Evolutionary conservation across 2,797 vertebrate species (phyloP).

Genomic region (Taenioides sp.): DNA sequence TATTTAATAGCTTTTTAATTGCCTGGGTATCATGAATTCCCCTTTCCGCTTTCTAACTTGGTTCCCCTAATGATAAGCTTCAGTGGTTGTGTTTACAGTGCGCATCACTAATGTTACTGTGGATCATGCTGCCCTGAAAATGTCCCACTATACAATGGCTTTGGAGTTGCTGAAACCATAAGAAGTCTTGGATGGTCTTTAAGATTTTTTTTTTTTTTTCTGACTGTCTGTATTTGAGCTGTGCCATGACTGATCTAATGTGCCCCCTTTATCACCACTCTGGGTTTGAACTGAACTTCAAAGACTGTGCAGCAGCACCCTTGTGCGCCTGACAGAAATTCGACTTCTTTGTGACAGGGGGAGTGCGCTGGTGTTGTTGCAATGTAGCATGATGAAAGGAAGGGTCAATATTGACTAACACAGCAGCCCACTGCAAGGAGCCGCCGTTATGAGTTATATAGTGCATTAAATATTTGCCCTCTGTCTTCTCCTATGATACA

Average conservation of each 20-base stretch:
- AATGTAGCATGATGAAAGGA: conserved; percentile 32
- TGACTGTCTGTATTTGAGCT: conserved; percentile 41
- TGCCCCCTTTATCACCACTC: conserved; percentile 43
- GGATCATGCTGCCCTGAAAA: conserved; percentile 44
- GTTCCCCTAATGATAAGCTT: conserved; percentile 21
- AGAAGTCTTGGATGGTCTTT: conserved; percentile 46
- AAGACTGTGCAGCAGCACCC: conserved; percentile 43
- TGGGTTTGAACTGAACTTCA: conserved; percentile 56
- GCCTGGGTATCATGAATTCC: conserved; percentile 41
- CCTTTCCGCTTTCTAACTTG: conserved; percentile 25
- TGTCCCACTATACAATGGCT: conserved; percentile 30
- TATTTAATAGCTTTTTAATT: conserved; percentile 56
- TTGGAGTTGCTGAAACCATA: conserved; percentile 39
- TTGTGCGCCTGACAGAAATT: conserved; percentile 46
- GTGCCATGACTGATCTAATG: conserved; percentile 59
- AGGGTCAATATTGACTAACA: conserved; percentile 15
- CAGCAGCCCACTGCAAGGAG: not conserved
- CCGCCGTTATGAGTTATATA: conserved; percentile 1
- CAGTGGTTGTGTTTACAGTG: conserved; percentile 27
- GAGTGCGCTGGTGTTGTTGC: conserved; percentile 24
- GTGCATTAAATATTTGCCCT: conserved; percentile 8
- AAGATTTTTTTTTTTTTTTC: conserved; percentile 30
- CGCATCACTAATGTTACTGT: conserved; percentile 24
- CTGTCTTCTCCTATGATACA: not conserved
- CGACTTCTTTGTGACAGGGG: conserved; percentile 30